A percentile compares a stretch with the other conserved stretches of the same genome.
Conservation (phyloP, 1,140 invertebrate species). For the Drosophila navojoa region DNA sequence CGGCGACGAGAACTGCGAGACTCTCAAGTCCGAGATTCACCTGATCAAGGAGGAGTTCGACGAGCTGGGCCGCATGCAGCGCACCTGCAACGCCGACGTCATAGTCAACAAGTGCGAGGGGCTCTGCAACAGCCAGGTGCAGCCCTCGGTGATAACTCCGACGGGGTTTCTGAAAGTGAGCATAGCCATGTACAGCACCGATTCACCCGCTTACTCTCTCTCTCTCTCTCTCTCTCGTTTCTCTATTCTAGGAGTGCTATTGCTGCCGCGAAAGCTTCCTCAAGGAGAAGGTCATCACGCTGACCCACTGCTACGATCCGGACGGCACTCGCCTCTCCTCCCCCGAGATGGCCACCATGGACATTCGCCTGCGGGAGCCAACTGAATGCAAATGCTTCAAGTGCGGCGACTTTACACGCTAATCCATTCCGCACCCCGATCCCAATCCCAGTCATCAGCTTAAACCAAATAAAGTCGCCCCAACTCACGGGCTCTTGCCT, state of each 20-base stretch:
- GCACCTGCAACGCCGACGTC: constrained; percentile 94
- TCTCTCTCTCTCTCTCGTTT: background rate
- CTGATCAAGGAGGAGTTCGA: constrained; percentile 95
- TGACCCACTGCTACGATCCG: constrained; percentile 94
- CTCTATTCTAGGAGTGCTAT: constrained; percentile 91
- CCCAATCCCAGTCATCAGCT: background rate
- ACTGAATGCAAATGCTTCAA: constrained; percentile 95
- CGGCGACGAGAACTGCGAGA: constrained; percentile 89
- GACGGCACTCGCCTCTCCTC: constrained; percentile 90
- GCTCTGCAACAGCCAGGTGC: constrained; percentile 94
- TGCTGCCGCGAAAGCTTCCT: constrained; percentile 95
- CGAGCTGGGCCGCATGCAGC: constrained; percentile 90
- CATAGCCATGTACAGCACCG: background rate
- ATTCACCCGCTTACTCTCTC: background rate
- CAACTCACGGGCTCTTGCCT: constrained; percentile 11
- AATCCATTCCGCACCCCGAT: no score
- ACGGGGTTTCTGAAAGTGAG: constrained; percentile 95
- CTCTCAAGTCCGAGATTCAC: constrained; percentile 91
- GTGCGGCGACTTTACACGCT: constrained; percentile 90
- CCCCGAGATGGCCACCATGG: constrained; percentile 88
- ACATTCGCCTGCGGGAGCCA: constrained; percentile 92
- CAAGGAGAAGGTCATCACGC: constrained; percentile 90
- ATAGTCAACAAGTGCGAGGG: constrained; percentile 95
- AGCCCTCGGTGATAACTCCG: constrained; percentile 93
- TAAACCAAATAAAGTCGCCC: constrained; percentile 33